Conservation (phyloP, 1,140 invertebrate species). For the Cotesia glomerata region DNA sequence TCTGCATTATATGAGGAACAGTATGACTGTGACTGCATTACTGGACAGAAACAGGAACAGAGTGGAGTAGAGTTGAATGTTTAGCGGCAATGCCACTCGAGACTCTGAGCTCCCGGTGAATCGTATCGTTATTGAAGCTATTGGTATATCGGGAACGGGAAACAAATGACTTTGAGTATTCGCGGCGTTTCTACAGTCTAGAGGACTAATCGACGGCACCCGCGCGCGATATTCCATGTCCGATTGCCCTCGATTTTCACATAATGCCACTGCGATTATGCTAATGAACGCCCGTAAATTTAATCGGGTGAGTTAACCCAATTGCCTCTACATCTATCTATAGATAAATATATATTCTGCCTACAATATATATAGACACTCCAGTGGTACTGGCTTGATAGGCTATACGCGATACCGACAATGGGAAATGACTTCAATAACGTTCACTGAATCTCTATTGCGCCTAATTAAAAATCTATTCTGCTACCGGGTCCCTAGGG, state of each 20-base stretch:
- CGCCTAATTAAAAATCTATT: background rate
- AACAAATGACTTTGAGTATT: conserved; percentile 1
- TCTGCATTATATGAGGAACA: no score
- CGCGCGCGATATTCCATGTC: background rate
- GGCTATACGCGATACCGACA: background rate
- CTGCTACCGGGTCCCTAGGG: background rate
- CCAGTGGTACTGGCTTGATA: background rate
- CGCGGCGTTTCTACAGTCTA: background rate
- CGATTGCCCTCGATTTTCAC: conserved; percentile 16
- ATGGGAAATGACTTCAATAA: conserved; percentile 1
- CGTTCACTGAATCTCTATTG: conserved; percentile 4
- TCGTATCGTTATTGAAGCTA: background rate
- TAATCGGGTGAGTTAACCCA: conserved; percentile 2
- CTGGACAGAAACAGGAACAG: no score
- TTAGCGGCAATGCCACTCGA: no score
- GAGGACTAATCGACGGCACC: conserved; percentile 1
- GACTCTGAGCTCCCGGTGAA: background rate
- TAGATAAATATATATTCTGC: background rate
- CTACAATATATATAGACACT: background rate
- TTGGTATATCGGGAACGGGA: no score
- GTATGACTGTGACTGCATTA: no score
- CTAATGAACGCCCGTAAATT: conserved; percentile 19
- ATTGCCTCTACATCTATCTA: background rate
- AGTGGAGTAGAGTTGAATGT: no score
- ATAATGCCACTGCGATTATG: conserved; percentile 13